Conservation (phyloP, 2,797 vertebrate species). For the Enteromius trimaculatus region DNA sequence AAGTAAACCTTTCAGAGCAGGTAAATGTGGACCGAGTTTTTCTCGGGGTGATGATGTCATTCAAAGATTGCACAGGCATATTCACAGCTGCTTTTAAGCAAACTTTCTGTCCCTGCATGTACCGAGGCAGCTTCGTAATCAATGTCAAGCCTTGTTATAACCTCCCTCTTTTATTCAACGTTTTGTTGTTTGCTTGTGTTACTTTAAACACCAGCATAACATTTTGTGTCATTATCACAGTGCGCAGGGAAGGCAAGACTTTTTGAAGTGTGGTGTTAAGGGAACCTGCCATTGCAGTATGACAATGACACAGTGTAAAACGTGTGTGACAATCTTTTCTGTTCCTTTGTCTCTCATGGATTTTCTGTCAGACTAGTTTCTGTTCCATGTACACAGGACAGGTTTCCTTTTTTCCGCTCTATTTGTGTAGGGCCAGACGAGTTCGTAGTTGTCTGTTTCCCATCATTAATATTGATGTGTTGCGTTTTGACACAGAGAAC, state of each 20-base stretch:
- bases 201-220: not conserved
- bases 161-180: not conserved
- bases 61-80: not conserved
- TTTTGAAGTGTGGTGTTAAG: constrained; percentile 47
- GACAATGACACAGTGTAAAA: constrained; percentile 56
- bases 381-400: constrained; percentile 65
- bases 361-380: constrained; percentile 60
- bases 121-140: not conserved
- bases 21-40: not conserved
- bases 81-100: not conserved
- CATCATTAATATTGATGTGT: constrained; percentile 42
- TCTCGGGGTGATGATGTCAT: not conserved
- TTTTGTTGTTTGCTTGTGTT: constrained; percentile 9
- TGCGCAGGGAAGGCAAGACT: not conserved
- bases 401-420: constrained; percentile 20
- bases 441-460: constrained; percentile 44
- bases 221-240: constrained; percentile 11
- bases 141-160: not conserved
- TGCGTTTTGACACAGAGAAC: constrained; percentile 31
- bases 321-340: constrained; percentile 59
- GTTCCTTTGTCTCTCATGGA: constrained; percentile 60
- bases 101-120: not conserved
- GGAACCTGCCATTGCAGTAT: constrained; percentile 63
- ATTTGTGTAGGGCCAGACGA: constrained; percentile 58
- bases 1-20: not conserved